Evolutionary conservation across 2,113 vertebrate species (phyloP).

Genomic region (Tetrao urogallus): DNA sequence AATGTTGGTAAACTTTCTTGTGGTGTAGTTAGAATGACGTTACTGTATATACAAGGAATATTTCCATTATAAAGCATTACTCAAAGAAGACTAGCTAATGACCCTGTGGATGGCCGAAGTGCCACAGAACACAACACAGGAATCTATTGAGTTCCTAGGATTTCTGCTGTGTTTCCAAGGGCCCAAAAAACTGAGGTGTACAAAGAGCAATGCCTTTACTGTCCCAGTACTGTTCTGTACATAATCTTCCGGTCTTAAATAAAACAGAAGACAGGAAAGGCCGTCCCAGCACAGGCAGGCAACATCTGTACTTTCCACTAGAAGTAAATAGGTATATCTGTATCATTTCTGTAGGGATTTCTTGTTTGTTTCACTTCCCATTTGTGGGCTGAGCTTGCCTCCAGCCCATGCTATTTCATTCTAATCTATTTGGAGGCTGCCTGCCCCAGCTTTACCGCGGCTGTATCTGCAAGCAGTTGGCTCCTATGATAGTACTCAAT

Average conservation of each 20-base stretch:
- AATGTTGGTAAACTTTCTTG: neutral
- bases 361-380: neutral
- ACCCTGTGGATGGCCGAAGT: neutral
- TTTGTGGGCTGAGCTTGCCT: neutral
- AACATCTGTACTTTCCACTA: neutral
- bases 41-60: neutral
- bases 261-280: neutral
- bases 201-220: neutral
- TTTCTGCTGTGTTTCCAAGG: neutral
- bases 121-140: neutral
- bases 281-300: neutral
- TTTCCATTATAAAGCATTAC: slow-evolving; percentile 6
- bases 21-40: neutral
- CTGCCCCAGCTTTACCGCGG: neutral
- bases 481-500: neutral
- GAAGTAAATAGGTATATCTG: neutral
- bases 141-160: neutral
- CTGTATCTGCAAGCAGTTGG: neutral
- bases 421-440: neutral
- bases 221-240: neutral
- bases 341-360: neutral
- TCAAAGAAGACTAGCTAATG: neutral
- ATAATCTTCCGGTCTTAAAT: neutral
- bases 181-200: neutral
- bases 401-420: neutral